These are phyloP conservation scores for Prinia subflava DNA, from an alignment of 2,113 vertebrate genomes.

Conservation along the genomic window DNA sequence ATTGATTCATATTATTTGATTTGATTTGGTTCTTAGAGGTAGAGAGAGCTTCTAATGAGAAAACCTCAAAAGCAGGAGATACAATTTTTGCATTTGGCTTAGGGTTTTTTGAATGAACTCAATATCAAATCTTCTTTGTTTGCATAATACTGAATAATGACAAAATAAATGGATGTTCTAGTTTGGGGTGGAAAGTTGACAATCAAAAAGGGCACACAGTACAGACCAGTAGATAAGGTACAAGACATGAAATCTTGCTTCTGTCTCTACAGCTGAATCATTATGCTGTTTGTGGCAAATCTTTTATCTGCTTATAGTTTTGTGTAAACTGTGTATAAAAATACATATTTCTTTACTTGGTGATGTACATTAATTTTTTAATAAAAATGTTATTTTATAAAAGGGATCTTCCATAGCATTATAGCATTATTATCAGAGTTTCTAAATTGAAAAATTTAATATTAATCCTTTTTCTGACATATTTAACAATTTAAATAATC, in stretches of 20 bases:
- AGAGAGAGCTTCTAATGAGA: not conserved
- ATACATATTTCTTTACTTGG: not conserved
- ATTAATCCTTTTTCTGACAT: not conserved
- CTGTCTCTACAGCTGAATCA: not conserved
- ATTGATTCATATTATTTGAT: not conserved
- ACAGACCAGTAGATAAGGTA: not conserved
- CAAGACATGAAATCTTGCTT: not conserved
- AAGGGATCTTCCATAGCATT: not conserved
- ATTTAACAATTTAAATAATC: not conserved
- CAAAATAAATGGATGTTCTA: not conserved
- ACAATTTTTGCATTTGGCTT: not conserved
- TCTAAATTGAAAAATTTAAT: not conserved
- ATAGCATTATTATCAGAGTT: not conserved
- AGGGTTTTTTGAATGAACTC: fast-evolving
- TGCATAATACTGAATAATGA: not conserved
- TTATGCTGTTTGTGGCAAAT: not conserved
- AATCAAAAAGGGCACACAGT: not conserved
- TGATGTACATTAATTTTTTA: fast-evolving
- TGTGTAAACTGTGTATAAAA: not conserved
- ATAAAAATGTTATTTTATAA: not conserved
- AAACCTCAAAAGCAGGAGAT: not conserved
- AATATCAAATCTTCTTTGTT: not conserved
- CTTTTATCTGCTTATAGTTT: not conserved
- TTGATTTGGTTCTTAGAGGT: not conserved
- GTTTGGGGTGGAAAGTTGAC: not conserved